A percentile compares a stretch with the other conserved stretches of the same genome.
phyloP scores from a whole-genome alignment of 2,888 invertebrate species.

The Heliconius ismenius region DNA sequence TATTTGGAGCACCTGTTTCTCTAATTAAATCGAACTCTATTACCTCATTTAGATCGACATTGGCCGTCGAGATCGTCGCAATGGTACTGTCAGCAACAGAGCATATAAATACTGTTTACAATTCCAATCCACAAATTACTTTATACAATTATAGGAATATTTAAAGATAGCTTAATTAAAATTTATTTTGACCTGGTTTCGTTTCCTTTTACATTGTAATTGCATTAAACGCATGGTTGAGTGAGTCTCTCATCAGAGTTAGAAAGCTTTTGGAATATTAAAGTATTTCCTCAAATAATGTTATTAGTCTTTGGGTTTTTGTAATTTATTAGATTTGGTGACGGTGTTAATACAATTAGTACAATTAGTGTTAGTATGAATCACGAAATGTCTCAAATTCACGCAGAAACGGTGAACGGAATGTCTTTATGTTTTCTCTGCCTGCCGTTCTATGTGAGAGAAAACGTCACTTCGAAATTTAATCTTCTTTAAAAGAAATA shows the following conservation, averaged over 20 bases:
- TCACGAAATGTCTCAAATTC: neutral
- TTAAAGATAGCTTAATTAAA: constrained; percentile 37
- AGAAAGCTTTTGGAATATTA: constrained; percentile 42
- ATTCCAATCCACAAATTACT: constrained; percentile 44
- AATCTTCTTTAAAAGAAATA: neutral
- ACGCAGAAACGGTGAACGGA: neutral
- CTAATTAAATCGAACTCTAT: constrained; percentile 49
- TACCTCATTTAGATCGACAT: constrained; percentile 50
- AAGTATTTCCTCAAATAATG: constrained; percentile 38
- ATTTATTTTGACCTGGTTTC: constrained; percentile 39
- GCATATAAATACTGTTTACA: constrained; percentile 49
- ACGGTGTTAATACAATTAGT: constrained; percentile 14
- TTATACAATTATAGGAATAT: constrained; percentile 44
- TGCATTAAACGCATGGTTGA: constrained; percentile 42
- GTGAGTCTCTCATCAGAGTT: constrained; percentile 40
- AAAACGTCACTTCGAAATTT: neutral
- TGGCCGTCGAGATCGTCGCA: constrained; percentile 47
- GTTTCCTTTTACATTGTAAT: constrained; percentile 41
- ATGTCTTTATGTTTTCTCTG: neutral
- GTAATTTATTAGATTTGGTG: constrained; percentile 33
- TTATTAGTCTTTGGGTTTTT: constrained; percentile 34
- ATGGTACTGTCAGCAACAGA: constrained; percentile 46
- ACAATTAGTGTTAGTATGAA: too few species aligned
- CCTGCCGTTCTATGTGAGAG: neutral
- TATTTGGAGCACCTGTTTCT: constrained; percentile 46